Evolutionary conservation across 2,888 invertebrate genomes (phyloP), one percentile per base, ranked within the genome.

Genomic region (Noctuana brunneofusca): DNA sequence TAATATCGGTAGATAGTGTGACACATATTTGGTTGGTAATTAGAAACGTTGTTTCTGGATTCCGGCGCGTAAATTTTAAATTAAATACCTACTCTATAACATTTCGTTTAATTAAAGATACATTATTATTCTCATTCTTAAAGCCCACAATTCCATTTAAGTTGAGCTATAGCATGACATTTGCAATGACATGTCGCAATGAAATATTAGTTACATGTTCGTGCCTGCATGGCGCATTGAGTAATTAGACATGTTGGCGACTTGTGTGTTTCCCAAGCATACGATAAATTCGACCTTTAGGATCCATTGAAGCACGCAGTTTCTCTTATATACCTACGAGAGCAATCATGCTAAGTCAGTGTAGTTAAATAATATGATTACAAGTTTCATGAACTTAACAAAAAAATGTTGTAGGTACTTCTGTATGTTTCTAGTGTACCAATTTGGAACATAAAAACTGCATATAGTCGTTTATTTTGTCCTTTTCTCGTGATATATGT

Each of bases 301-400:
- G 52, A 53, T 59, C 9, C 24, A 59, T 59, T 58, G 22, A 64
- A 58, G 50, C 49, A 54, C 35, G 20, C 12, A 11, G 35, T 41
- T 41, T 18, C 58, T 41, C 30, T 38, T 63, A 54, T 59, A 12
- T 48, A 57, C n/a, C n/a, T n/a, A n/a, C n/a, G n/a, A n/a, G 35
- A 24, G 46, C 38, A 27, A 50, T 41, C 27, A 24, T 58, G 57
- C 50, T 50, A 27, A 41, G 56, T 54, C 52, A 59, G 58, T 18
- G 32, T 35, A 49, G 38, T 55, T 68, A 75, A 84, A 77, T 71
- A 12, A 35, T 49, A 49, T 12, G 12, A 49, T 24, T n/a, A 9
- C 24, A 46, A 46, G 20, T 11, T n/a, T n/a, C n/a, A n/a, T n/a
- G n/a, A 46, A 46, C 3, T 5, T 2, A 11, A 35, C 35, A 35